These are phyloP conservation scores for Chrysopilus asiliformis DNA, from an alignment of 2,888 invertebrate species.

Conservation along the genomic window DNA sequence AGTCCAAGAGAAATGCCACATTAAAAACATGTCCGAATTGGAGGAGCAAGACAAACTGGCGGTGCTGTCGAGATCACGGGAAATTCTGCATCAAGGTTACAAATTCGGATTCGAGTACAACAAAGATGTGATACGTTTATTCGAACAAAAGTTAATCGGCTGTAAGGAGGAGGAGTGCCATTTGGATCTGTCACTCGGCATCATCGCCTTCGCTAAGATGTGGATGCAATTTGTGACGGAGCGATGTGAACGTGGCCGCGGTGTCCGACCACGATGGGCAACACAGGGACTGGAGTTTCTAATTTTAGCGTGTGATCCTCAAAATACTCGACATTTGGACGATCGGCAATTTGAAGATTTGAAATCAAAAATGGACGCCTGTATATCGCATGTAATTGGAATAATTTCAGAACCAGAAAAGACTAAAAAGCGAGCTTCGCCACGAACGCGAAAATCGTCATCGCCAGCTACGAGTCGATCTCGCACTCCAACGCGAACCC, in stretches of 20 bases:
- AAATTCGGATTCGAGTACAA: conserved; percentile 74
- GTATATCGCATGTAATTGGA: conserved; percentile 76
- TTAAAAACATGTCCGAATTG: conserved; percentile 27
- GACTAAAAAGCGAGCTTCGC: conserved; percentile 32
- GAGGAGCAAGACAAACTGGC: conserved; percentile 41
- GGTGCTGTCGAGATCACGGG: conserved; percentile 51
- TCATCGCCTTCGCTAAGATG: conserved; percentile 57
- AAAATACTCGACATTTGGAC: conserved; percentile 60
- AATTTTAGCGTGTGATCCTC: conserved; percentile 70
- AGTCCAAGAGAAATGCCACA: conserved; percentile 29
- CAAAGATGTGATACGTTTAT: conserved; percentile 41
- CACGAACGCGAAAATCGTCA: conserved; percentile 32
- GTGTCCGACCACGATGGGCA: conserved; percentile 75
- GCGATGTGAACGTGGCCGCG: conserved; percentile 70
- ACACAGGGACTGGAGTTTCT: conserved; percentile 80
- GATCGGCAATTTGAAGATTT: conserved; percentile 68
- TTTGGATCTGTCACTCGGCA: conserved; percentile 41
- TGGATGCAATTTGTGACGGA: conserved; percentile 86
- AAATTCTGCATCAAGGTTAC: conserved; percentile 74
- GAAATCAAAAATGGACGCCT: conserved; percentile 67
- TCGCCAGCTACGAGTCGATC: conserved; percentile 32
- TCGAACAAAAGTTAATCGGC: conserved; percentile 36
- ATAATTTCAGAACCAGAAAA: conserved; percentile 40
- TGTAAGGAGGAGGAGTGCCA: conserved; percentile 31
- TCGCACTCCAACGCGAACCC: conserved; percentile 36